A percentile compares a stretch with the other conserved stretches of the same genome.
phyloP scores from a whole-genome alignment of 2,113 vertebrate species.

The Alosa alosa region DNA sequence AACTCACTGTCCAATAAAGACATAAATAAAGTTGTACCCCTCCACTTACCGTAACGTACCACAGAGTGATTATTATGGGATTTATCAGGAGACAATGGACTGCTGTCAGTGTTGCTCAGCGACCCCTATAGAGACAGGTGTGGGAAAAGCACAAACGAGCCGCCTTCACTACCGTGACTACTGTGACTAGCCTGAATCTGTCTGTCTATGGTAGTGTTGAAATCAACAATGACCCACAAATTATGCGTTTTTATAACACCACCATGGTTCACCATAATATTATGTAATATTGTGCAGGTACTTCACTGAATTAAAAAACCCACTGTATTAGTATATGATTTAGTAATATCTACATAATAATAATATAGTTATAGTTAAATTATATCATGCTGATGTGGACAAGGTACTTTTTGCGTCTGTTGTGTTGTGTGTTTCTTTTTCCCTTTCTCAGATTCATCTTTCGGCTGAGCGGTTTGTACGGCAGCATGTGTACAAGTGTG shows the following conservation, averaged over 20 bases:
- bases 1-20: neutral
- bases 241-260: neutral
- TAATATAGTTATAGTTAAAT: neutral
- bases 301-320: neutral
- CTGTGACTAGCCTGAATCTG: neutral
- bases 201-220: neutral
- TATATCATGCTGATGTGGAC: neutral
- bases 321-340: neutral
- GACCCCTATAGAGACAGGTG: constrained; percentile 17
- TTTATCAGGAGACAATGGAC: constrained; percentile 22
- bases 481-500: constrained; percentile 45
- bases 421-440: neutral
- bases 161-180: neutral
- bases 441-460: neutral
- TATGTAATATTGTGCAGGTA: neutral
- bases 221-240: neutral
- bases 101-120: constrained; percentile 19
- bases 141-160: constrained; percentile 18
- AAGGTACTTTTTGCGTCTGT: neutral
- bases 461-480: constrained; percentile 22
- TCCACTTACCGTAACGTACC: neutral
- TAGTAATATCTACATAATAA: neutral
- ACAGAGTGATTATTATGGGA: constrained; percentile 27
- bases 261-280: neutral
- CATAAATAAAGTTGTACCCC: neutral